Conservation (phyloP, 2,797 vertebrate species). For the Microcaecilia unicolor region DNA sequence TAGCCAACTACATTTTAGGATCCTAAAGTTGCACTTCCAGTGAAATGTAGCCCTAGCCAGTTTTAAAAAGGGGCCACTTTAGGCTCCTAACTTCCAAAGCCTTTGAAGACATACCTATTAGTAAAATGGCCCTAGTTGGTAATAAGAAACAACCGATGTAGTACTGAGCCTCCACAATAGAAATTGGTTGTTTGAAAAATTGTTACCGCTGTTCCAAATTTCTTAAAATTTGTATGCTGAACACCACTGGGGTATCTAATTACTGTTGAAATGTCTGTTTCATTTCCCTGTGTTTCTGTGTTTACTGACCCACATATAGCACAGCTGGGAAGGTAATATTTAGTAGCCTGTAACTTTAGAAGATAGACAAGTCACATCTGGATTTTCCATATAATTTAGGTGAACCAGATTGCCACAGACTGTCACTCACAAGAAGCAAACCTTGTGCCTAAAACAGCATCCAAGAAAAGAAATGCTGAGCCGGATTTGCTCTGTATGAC, state of each 20-base stretch:
- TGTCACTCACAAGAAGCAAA: background rate
- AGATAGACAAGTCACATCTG: background rate
- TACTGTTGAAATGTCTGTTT: background rate
- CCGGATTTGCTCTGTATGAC: slow-evolving; percentile 24
- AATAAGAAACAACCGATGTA: no score
- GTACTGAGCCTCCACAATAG: no score
- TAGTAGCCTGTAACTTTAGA: background rate
- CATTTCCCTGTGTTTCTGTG: background rate
- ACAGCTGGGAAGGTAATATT: background rate
- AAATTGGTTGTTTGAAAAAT: no score
- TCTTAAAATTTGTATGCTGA: background rate
- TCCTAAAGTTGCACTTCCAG: no score
- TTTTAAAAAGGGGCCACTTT: no score
- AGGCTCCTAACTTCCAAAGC: no score
- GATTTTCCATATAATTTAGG: slow-evolving; percentile 6
- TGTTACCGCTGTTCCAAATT: no score
- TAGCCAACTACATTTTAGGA: no score
- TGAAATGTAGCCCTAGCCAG: no score
- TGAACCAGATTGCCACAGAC: slow-evolving; percentile 1
- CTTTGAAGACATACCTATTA: no score
- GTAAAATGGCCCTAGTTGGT: no score
- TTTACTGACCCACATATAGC: background rate
- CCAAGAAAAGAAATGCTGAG: slow-evolving; percentile 8
- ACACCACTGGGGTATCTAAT: slow-evolving; percentile 1
- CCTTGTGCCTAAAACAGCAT: slow-evolving; percentile 12